Conservation (phyloP, 92 coral and sea anemone species). For the Zoanthus gigantus region DNA sequence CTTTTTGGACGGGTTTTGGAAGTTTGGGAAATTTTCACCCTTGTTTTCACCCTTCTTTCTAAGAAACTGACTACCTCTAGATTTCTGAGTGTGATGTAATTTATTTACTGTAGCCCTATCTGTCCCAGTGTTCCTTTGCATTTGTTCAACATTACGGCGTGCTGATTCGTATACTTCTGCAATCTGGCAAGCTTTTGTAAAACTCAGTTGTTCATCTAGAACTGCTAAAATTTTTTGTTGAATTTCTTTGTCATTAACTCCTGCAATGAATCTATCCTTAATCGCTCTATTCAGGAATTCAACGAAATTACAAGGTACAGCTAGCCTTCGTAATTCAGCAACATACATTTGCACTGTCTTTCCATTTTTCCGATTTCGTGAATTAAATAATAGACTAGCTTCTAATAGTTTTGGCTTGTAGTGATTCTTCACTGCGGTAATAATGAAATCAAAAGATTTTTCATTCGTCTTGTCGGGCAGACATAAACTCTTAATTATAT, state of each 20-base stretch:
- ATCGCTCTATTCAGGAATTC: slow-evolving; percentile 15
- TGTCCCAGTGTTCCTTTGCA: slow-evolving; percentile 12
- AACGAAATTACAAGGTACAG: background rate
- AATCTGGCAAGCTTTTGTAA: slow-evolving; percentile 20
- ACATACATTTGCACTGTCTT: slow-evolving; percentile 14
- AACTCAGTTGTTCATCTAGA: slow-evolving; percentile 7
- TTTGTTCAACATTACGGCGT: background rate
- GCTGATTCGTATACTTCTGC: slow-evolving; percentile 9
- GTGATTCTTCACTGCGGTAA: slow-evolving; percentile 13
- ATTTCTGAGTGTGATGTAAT: slow-evolving; percentile 12
- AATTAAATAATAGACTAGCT: slow-evolving; percentile 5
- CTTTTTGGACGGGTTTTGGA: background rate
- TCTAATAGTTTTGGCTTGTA: background rate
- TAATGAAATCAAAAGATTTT: background rate
- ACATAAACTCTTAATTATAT: slow-evolving; percentile 6
- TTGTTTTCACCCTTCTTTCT: background rate
- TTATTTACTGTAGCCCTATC: slow-evolving; percentile 10
- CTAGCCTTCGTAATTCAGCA: slow-evolving; percentile 14
- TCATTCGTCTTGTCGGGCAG: slow-evolving; percentile 1
- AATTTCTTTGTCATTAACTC: background rate
- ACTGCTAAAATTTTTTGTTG: background rate
- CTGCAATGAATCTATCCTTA: slow-evolving; percentile 29
- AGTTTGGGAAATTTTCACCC: background rate
- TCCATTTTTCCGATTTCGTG: background rate
- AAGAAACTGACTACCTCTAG: background rate